Base-by-base conservation (phyloP, 2,797 vertebrate species). In the Sylvilagus floridanus region DNA sequence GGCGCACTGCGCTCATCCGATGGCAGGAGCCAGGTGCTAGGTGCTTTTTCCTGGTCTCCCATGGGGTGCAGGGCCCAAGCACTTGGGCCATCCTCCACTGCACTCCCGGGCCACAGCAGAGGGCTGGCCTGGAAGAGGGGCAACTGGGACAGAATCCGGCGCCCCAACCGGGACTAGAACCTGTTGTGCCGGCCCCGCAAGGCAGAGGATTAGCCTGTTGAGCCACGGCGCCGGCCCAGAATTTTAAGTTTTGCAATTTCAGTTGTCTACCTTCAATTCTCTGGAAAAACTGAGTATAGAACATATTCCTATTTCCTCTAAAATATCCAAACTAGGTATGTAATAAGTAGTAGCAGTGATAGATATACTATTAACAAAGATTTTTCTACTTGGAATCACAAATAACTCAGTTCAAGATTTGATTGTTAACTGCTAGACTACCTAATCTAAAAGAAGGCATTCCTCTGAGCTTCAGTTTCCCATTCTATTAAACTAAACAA, bases 381-480 rank as follows among this genome's bases (percentile, higher is more conserved):
- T 28, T 57, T 93, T 42, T 30, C 84, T 17, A 32, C 37, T 28
- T 54, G 5, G 2, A 92, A 69, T 88, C 76, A 79, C 77, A 84
- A 91, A 47, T 47, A 47, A 30, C 0, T 17, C 32, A 35, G 19
- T 77, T 91, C 47, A 62, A 86, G 37, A 30, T 69, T 50, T 62
- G 66, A 37, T 28, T 65, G 2, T 47, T 26, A 76, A 30, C 26
- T 47, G 50, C 14, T 28, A 19, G 62, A 37, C 47, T 50, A 11
- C n/a, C 63, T 19, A 35, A 77, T 21, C 19, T 42, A 19, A 52
- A 72, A 28, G 37, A 32, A 77, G 30, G 60, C 17, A 62, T 30
- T 87, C 63, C 50, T 50, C 37, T 85, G 37, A 75, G 47, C 35
- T 72, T 88, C 32, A 42, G 42, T 85, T 72, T 94, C 63, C 83